Base-by-base conservation (phyloP, 2,113 vertebrate species). In the Chionodraco myersi region DNA sequence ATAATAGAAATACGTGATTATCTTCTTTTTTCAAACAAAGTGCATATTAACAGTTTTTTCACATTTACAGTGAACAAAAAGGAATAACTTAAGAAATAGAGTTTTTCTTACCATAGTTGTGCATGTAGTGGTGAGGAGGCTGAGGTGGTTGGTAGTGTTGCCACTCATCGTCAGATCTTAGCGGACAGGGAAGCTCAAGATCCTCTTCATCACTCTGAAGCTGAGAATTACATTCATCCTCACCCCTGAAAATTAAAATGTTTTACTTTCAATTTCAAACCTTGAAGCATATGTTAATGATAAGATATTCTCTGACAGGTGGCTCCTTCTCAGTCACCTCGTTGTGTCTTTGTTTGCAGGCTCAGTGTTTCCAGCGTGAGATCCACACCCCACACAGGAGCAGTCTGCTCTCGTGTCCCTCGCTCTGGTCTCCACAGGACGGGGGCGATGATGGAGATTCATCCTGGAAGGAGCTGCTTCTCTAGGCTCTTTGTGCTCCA, bases 121-220 rank as follows among this genome's bases (percentile, higher is more conserved):
- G 36, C n/a, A 72, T 23, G 56, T 23, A 18, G 11, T 56, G 52
- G 13, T 72, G 72, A 45, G 52, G 83, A 36, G 57, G 75, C 2
- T 49, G 9, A 70, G 23, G 48, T n/a, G 65, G 68, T 41, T n/a
- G 16, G 23, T 10, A 48, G 6, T 65, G 44, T 16, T 51, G 75
- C 83, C 70, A 82, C 26, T 86, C 90, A 10, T 89, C 72, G 6
- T 90, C 90, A 23, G 85, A 86, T 75, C 74, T 93, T 41, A 94
- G 76, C 0, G 89, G 91, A 44, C 93, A 70, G 8, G 92, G 89
- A 26, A 51, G 52, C 26, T 94, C 93, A 0, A 91, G 82, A 18
- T 80, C 78, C 18, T 80, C 88, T 34, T 72, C 65, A 21, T 91
- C 77, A 23, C 75, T 82, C 72, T 84, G 61, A 63, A 5, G 30